Percentiles rank a stretch among this genome's conserved stretches.
Evolutionary conservation across 2,797 vertebrate genomes (phyloP).

Genomic region (Amphiprion clarkii): DNA sequence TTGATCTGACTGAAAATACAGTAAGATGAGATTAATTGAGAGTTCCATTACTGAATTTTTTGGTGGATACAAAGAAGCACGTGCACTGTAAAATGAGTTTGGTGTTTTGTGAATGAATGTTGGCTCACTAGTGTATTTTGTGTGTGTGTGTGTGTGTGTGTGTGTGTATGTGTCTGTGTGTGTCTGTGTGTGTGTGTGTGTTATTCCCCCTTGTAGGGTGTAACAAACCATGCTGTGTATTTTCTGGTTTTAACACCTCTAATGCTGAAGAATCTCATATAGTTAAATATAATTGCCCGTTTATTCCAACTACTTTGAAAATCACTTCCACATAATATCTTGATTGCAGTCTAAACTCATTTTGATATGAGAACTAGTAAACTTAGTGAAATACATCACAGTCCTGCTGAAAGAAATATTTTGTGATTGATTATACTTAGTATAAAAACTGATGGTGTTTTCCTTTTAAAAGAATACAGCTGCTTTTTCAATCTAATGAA

Average conservation of each 20-base stretch:
- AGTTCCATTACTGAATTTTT: neutral
- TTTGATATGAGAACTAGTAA: neutral
- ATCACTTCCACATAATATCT: neutral
- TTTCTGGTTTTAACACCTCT: neutral
- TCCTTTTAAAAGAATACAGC: neutral
- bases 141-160: too few relatives aligned
- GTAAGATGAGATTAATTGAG: neutral
- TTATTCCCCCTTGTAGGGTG: neutral
- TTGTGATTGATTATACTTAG: neutral
- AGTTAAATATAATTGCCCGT: neutral
- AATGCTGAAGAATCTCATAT: neutral
- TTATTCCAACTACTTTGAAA: slow-evolving; percentile 6
- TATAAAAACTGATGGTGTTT: neutral
- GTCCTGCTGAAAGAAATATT: neutral
- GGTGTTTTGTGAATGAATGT: neutral
- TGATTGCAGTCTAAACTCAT: slow-evolving; percentile 2
- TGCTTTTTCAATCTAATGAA: neutral
- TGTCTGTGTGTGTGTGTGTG: too few relatives aligned
- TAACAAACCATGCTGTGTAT: neutral
- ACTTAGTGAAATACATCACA: neutral
- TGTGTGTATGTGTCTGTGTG: too few relatives aligned
- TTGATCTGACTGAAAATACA: slow-evolving; percentile 3
- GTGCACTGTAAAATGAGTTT: neutral
- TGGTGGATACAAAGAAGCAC: neutral
- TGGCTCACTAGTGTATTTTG: too few relatives aligned